phyloP scores from a whole-genome alignment of 2,113 vertebrate genomes.

The Parus major region DNA sequence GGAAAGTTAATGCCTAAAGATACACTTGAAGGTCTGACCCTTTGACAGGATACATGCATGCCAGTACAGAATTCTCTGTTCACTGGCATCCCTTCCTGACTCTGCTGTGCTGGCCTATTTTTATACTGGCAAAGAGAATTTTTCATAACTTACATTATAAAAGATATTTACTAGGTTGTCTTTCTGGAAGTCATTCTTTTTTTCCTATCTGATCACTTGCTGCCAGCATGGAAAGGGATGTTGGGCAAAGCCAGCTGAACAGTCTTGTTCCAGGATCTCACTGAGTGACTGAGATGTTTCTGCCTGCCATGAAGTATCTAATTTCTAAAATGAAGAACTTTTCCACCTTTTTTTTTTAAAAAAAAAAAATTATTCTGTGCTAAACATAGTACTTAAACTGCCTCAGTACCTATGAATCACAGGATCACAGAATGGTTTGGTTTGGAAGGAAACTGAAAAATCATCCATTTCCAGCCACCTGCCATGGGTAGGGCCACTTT shows the following conservation, averaged over 20 bases:
- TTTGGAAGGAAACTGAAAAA: background rate
- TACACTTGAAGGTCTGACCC: background rate
- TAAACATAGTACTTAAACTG: background rate
- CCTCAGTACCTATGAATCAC: background rate
- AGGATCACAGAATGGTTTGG: background rate
- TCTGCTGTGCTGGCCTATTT: background rate
- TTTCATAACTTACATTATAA: background rate
- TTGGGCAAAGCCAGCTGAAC: background rate
- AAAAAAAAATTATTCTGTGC: background rate
- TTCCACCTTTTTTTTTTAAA: background rate
- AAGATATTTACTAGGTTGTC: background rate
- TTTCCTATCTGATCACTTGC: background rate
- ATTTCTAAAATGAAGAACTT: background rate
- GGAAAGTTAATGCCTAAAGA: background rate
- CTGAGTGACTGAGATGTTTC: background rate
- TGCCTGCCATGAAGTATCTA: background rate
- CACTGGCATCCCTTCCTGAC: background rate
- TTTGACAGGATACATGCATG: background rate
- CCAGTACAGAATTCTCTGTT: background rate
- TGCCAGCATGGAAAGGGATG: background rate
- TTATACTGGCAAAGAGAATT: background rate
- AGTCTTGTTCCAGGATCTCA: background rate
- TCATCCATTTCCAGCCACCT: background rate
- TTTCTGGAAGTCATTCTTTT: background rate
- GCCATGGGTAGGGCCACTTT: background rate